Base-by-base conservation (phyloP, 1,140 invertebrate species). In the Drosophila punjabiensis region DNA sequence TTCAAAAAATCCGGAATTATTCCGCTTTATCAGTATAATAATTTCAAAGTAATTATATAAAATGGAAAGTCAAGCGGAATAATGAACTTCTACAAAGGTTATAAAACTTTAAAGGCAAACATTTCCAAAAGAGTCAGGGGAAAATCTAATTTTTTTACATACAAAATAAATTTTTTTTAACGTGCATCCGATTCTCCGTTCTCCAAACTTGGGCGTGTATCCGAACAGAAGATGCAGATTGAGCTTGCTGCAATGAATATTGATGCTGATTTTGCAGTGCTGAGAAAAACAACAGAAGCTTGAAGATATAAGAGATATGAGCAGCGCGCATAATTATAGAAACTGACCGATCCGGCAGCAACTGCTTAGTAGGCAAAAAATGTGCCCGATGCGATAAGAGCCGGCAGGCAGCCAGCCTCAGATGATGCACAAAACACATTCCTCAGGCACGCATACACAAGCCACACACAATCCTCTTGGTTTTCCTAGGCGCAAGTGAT, bases 251-350 rank as follows among this genome's bases (percentile, higher is more conserved):
- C 52, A 62, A 63, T 76, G 69, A 52, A 75, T 75, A 75, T 75
- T 75, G 68, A 75, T 75, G 71, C 71, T 75, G 68, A 62, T 62
- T 50, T 69, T 74, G 71, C 68, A 64, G 20, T 61, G 35, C 28
- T 63, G 13, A 63, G 65, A 35, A 67, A 41, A 53, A 35, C 14
- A 52, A 69, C 35, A 28, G 64, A 43, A 48, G 65, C 59, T 47
- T 41, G 10, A 61, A 75, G 56, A 75, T 62, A 61, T 59, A 61
- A 71, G 33, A 70, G 70, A 74, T 71, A 71, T 32, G 43, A 13
- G 10, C 30, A 61, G 37, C 1, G 18, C 4, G 33, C 55, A 71
- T 74, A 70, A 71, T 60, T 70, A 74, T 73, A 66, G 50, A 61
- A 64, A 64, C 48, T 53, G 67, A 59, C 45, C 66, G 13, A 74